Conservation (phyloP, 2,113 vertebrate species). For the Stigmatopora argus region DNA sequence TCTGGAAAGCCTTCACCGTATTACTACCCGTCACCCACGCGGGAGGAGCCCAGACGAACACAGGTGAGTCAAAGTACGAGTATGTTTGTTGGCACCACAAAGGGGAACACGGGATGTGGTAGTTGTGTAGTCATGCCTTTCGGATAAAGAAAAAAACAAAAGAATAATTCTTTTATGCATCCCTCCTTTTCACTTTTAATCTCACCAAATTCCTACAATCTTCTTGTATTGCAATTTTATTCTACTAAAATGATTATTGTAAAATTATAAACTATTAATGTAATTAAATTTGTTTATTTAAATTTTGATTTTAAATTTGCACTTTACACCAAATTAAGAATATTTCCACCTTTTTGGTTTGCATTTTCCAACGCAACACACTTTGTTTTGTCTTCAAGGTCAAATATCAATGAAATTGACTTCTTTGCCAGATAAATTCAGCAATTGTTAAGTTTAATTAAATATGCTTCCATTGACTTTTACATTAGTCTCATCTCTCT, state of each 20-base stretch:
- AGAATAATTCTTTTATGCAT: too few relatives aligned
- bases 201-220: too few relatives aligned
- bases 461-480: neutral
- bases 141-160: too few relatives aligned
- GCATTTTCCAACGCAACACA: neutral
- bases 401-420: neutral
- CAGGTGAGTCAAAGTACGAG: slow-evolving; percentile 74
- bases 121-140: neutral
- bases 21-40: slow-evolving; percentile 91
- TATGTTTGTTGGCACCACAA: neutral
- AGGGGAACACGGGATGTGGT: neutral
- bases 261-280: too few relatives aligned
- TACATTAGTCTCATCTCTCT: neutral
- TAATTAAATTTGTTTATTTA: too few relatives aligned
- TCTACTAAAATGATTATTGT: too few relatives aligned
- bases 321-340: too few relatives aligned
- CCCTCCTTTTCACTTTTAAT: too few relatives aligned
- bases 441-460: neutral
- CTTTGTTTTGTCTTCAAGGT: neutral
- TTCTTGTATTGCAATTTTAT: too few relatives aligned
- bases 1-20: slow-evolving; percentile 91
- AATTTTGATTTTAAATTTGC: too few relatives aligned
- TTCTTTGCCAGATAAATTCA: neutral
- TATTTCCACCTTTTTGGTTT: too few relatives aligned
- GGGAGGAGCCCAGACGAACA: slow-evolving; percentile 86